phyloP scores from a whole-genome alignment of 53 echinoderm and acorn worm species.

The Hippasteria phrygiana region DNA sequence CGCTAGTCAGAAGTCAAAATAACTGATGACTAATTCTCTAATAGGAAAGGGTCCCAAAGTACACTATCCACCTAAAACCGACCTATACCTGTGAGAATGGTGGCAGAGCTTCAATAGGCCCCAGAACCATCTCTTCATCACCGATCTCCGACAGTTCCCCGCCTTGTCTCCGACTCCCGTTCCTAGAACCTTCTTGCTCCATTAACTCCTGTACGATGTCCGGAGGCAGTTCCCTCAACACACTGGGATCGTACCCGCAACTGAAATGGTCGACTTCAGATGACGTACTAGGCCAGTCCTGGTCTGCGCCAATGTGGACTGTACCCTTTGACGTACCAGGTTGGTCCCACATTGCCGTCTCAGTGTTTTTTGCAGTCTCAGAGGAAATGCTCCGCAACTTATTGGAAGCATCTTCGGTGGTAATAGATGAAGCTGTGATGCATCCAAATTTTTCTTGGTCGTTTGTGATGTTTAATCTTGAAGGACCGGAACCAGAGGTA shows the following conservation, averaged over 20 bases:
- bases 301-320: background rate
- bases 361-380: background rate
- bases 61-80: background rate
- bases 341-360: slow-evolving; percentile 19
- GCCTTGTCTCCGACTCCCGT: slow-evolving; percentile 18
- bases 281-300: slow-evolving; percentile 65
- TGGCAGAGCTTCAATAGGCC: slow-evolving; percentile 79
- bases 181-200: slow-evolving; percentile 43
- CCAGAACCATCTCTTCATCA: slow-evolving; percentile 19
- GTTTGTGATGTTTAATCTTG: background rate
- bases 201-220: slow-evolving; percentile 83
- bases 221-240: slow-evolving; percentile 77
- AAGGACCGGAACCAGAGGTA: background rate
- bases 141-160: background rate
- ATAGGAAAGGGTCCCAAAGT: background rate
- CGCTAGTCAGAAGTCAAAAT: too few relatives aligned
- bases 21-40: too few relatives aligned
- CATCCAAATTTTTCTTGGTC: background rate
- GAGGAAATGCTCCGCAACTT: background rate
- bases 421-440: too few relatives aligned
- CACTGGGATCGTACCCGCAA: slow-evolving; percentile 70
- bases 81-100: slow-evolving; percentile 87
- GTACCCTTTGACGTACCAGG: slow-evolving; percentile 36
- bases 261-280: slow-evolving; percentile 64
- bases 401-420: too few relatives aligned